These are phyloP conservation scores for Pseudeuparius sepicola DNA, from an alignment of 2,888 invertebrate genomes.

Conservation along the genomic window DNA sequence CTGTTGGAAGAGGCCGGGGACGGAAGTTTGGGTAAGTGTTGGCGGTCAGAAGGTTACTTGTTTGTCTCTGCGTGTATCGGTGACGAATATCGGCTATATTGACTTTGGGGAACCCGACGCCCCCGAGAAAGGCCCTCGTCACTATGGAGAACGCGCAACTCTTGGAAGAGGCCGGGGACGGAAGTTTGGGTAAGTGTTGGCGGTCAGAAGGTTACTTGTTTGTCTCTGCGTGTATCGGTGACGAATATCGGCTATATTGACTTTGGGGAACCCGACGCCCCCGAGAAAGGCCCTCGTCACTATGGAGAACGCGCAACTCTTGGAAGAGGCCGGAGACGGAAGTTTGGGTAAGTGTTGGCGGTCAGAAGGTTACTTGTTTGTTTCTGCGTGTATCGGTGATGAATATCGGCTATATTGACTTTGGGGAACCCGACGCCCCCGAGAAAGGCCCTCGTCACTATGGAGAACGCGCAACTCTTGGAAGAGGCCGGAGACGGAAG, in stretches of 20 bases:
- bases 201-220: no score
- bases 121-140: constrained; percentile 64
- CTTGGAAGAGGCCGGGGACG: constrained; percentile 62
- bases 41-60: no score
- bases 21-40: constrained; percentile 51
- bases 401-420: no score
- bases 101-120: no score
- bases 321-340: constrained; percentile 64
- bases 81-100: no score
- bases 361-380: no score
- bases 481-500: constrained; percentile 64
- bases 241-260: no score
- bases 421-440: no score
- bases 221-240: no score
- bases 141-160: constrained; percentile 69
- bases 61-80: no score
- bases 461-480: constrained; percentile 66
- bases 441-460: constrained; percentile 69
- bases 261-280: no score
- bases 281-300: constrained; percentile 70
- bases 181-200: constrained; percentile 49
- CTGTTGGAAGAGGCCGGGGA: constrained; percentile 63
- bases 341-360: constrained; percentile 48
- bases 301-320: constrained; percentile 64
- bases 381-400: no score